Evolutionary conservation across 2,113 vertebrate genomes (phyloP).

Genomic region (Oenanthe oenanthe): DNA sequence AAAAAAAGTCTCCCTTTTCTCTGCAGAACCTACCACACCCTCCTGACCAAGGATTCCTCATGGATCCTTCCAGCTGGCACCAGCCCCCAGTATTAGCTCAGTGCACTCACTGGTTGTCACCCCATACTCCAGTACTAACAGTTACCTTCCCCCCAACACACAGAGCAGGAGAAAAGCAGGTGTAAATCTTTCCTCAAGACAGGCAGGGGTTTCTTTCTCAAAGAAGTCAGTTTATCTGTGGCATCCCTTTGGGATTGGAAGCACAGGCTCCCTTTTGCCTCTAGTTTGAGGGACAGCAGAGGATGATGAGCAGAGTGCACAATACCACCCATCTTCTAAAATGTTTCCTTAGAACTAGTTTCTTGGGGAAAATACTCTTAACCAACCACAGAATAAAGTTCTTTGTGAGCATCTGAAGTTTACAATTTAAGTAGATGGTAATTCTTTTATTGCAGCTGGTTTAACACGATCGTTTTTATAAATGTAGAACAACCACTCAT

Average conservation of each 20-base stretch:
- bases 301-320: not conserved
- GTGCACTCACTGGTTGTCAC: not conserved
- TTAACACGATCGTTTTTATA: not conserved
- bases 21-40: accelerated
- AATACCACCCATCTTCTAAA: not conserved
- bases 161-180: not conserved
- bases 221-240: not conserved
- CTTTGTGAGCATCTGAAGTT: not conserved
- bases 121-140: not conserved
- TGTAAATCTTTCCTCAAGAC: not conserved
- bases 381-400: not conserved
- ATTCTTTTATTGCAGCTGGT: not conserved
- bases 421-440: not conserved
- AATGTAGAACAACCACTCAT: not conserved
- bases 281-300: not conserved
- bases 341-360: not conserved
- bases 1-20: not conserved
- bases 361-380: not conserved
- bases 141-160: not conserved
- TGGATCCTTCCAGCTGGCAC: not conserved
- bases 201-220: accelerated
- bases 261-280: not conserved
- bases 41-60: not conserved
- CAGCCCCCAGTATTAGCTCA: not conserved
- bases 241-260: not conserved